Evolutionary conservation across 1,140 invertebrate genomes (phyloP).

Genomic region (Pseudomyrmex sp.): DNA sequence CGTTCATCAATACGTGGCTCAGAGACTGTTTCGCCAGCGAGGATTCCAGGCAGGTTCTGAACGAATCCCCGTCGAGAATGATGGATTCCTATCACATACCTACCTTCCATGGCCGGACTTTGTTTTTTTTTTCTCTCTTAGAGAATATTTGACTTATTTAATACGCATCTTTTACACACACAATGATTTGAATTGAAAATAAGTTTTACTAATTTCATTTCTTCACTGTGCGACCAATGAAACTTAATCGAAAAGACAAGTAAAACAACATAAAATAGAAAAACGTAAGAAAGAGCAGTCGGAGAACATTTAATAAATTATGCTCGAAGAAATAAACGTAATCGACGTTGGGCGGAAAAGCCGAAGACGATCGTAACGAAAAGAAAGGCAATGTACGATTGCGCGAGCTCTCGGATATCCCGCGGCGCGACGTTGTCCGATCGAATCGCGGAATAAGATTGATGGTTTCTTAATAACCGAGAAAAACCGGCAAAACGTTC

Average conservation of each 20-base stretch:
- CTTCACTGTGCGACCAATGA: not conserved
- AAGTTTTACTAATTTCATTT: not conserved
- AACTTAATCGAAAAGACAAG: not conserved
- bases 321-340: not conserved
- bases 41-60: not conserved
- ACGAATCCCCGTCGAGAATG: slow-evolving; percentile 52
- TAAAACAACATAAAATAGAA: not conserved
- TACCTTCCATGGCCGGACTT: slow-evolving; percentile 33
- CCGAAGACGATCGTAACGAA: slow-evolving; percentile 22
- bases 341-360: slow-evolving; percentile 44
- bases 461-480: slow-evolving; percentile 84
- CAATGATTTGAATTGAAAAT: not conserved
- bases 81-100: slow-evolving; percentile 65
- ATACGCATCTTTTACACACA: not conserved
- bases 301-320: slow-evolving; percentile 21
- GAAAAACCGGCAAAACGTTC: slow-evolving; percentile 83
- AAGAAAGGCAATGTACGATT: slow-evolving; percentile 58
- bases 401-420: slow-evolving; percentile 66
- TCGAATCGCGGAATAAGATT: slow-evolving; percentile 79
- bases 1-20: slow-evolving; percentile 18
- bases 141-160: not conserved
- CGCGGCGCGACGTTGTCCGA: slow-evolving; percentile 68
- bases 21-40: slow-evolving; percentile 19
- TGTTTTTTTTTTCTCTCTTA: not conserved
- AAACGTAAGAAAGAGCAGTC: not conserved